Percentiles rank a stretch among this genome's conserved stretches.
phyloP scores from a whole-genome alignment of 2,113 vertebrate species.

The Cavia aperea region DNA sequence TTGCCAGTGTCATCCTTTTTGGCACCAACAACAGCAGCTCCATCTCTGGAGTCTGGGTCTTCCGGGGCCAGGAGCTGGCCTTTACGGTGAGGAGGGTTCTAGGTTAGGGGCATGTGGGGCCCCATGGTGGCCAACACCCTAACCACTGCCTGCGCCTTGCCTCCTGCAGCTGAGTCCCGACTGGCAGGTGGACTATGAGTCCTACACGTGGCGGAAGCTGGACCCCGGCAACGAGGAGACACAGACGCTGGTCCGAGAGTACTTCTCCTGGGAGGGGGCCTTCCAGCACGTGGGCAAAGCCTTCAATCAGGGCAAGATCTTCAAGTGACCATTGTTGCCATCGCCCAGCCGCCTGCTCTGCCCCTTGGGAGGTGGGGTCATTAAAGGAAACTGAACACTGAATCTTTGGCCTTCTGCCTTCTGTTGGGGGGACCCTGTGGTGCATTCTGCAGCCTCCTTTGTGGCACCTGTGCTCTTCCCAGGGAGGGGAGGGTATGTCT shows the following conservation, averaged over 20 bases:
- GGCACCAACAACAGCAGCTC: constrained; percentile 84
- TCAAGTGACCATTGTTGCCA: constrained; percentile 81
- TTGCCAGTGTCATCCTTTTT: constrained; percentile 88
- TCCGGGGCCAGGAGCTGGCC: constrained; percentile 89
- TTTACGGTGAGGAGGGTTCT: constrained; percentile 82
- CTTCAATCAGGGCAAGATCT: constrained; percentile 90
- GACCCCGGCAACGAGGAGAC: constrained; percentile 84
- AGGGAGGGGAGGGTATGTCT: not conserved
- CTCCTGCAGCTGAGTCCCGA: constrained; percentile 80
- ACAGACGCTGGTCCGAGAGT: constrained; percentile 89
- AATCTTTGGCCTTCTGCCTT: constrained; percentile 26
- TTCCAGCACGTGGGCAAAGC: constrained; percentile 89
- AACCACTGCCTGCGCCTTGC: not conserved
- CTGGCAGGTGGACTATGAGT: constrained; percentile 93
- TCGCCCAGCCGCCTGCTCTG: constrained; percentile 20
- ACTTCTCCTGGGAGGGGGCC: constrained; percentile 90
- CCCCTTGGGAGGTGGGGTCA: constrained; percentile 53
- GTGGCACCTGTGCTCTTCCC: not conserved
- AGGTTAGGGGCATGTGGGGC: not conserved
- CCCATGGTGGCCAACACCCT: not conserved
- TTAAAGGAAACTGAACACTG: constrained; percentile 69
- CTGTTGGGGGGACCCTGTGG: constrained; percentile 40
- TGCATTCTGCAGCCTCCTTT: too few species aligned
- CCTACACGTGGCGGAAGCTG: constrained; percentile 89
- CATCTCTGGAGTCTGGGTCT: constrained; percentile 91